phyloP scores from a whole-genome alignment of 2,888 invertebrate species.

The Oscheius sp. region DNA sequence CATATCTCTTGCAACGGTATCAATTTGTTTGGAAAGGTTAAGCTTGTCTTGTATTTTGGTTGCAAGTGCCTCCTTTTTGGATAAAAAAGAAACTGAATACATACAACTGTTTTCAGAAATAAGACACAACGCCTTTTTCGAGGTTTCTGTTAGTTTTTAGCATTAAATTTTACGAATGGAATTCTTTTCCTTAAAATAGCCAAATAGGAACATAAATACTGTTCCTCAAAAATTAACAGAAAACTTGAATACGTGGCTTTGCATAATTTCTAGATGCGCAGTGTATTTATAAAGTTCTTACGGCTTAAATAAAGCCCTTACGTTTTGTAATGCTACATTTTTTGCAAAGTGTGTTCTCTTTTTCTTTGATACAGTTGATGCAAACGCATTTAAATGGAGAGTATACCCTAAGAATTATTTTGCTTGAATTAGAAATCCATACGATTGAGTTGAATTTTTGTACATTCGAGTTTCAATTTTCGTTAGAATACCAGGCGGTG shows the following conservation, averaged over 20 bases:
- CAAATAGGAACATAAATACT: too few species aligned
- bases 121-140: too few species aligned
- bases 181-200: too few species aligned
- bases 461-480: constrained; percentile 42
- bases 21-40: constrained; percentile 8
- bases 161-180: too few species aligned
- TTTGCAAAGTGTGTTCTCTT: constrained; percentile 36
- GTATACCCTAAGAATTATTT: background rate
- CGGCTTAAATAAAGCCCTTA: too few species aligned
- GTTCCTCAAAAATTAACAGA: too few species aligned
- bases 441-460: constrained; percentile 12
- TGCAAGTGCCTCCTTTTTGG: constrained; percentile 35
- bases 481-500: constrained; percentile 47
- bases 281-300: too few species aligned
- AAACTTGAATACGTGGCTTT: too few species aligned
- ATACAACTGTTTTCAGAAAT: too few species aligned
- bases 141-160: too few species aligned
- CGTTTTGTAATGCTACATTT: constrained; percentile 43
- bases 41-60: constrained; percentile 26
- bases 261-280: too few species aligned
- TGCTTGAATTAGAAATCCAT: background rate
- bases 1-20: background rate
- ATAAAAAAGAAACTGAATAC: constrained; percentile 40
- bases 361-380: constrained; percentile 36
- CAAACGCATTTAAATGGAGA: constrained; percentile 23